Conservation (phyloP, 2,113 vertebrate species). For the Xyliphius kryptos region DNA sequence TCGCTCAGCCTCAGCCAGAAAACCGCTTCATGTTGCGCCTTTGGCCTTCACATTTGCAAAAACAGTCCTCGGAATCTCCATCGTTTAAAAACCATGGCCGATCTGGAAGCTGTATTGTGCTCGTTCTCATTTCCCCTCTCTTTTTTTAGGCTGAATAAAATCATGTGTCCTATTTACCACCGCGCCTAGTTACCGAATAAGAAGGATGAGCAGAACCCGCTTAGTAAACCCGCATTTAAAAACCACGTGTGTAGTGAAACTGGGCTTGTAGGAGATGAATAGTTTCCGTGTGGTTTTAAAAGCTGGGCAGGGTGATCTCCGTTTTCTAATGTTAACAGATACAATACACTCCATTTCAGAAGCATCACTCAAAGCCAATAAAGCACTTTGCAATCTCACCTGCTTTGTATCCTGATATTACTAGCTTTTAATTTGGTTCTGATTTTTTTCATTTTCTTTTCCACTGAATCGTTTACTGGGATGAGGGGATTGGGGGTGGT, state of each 20-base stretch:
- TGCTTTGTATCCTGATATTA: neutral
- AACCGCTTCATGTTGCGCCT: slow-evolving; percentile 26
- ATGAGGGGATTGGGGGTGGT: no score
- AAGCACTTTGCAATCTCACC: slow-evolving; percentile 61
- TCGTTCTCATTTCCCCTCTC: slow-evolving; percentile 11
- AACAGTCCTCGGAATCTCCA: slow-evolving; percentile 38
- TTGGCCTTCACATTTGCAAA: slow-evolving; percentile 53
- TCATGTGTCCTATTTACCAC: slow-evolving; percentile 20
- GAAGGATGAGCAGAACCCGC: neutral
- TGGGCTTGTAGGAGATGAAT: no score
- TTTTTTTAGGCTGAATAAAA: slow-evolving; percentile 17
- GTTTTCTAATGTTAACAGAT: slow-evolving; percentile 52
- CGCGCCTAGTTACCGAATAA: slow-evolving; percentile 12
- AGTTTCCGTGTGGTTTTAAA: neutral
- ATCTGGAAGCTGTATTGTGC: slow-evolving; percentile 49
- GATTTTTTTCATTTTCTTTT: neutral
- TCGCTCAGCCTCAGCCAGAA: slow-evolving; percentile 7
- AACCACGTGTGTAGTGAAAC: neutral
- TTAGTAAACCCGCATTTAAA: slow-evolving; percentile 1
- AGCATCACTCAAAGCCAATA: slow-evolving; percentile 68
- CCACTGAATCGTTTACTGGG: no score
- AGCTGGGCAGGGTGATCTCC: slow-evolving; percentile 48
- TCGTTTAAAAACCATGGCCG: slow-evolving; percentile 39
- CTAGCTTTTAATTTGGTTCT: neutral
- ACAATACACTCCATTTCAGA: slow-evolving; percentile 65